Base-by-base conservation (phyloP, 2,797 vertebrate species). In the Podargus strigoides region DNA sequence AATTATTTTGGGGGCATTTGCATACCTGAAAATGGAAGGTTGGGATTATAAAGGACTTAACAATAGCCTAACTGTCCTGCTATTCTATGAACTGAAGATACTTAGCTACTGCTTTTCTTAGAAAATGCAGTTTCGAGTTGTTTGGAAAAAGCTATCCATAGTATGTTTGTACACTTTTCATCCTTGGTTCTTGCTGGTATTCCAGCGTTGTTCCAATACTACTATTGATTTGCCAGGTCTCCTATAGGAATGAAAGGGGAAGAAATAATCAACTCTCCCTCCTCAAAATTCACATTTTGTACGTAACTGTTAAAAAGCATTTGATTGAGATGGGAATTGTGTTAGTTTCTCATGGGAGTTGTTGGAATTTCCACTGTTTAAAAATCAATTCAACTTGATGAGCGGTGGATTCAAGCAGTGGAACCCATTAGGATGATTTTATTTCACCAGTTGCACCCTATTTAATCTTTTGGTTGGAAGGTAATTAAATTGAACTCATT, bases 321-420 rank as follows among this genome's bases (percentile, higher is more conserved):
- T 96, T 94, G 92, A 94, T 95, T 96, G 89, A 94, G 95, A 21
- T 94, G 95, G 91, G 94, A 96, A 92, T 95, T 95, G 62, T 81
- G 76, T 87, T 95, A 76, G 85, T 90, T 91, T 93, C 92, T 96
- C 89, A 12, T 73, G 94, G 89, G 96, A 91, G 62, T 78, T 94
- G 79, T 91, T 94, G 93, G 94, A 91, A 94, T 95, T 96, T 95
- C 73, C 62, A 89, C 94, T 93, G 85, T 91, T 96, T 92, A 96
- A 95, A 96, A 94, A 94, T 91, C 93, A 94, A 90, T 95, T 95
- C 91, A 49, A 67, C 58, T 91, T 93, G 91, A 91, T 89, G 87
- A 94, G 91, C 13, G 28, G 85, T 94, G 60, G 82, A 72, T 94
- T 95, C 93, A 91, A 87, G 89, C 85, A 91, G 72, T 94, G 90